A percentile compares a stretch with the other conserved stretches of the same genome.
Evolutionary conservation across 2,888 invertebrate species (phyloP).

Genomic region (Drosophila stalkeri): DNA sequence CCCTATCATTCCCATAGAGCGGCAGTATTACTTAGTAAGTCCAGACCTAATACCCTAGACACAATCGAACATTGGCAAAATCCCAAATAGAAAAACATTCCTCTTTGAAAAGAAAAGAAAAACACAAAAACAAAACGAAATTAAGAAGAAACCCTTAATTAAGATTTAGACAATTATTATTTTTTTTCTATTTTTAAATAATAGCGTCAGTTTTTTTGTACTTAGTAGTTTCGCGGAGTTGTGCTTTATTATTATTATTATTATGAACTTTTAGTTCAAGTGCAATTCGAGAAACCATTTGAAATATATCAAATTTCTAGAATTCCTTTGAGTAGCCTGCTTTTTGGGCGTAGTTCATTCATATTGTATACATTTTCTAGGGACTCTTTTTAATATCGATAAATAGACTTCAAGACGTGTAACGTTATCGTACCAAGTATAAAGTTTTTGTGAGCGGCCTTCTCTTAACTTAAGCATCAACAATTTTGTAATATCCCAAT

Average conservation of each 20-base stretch:
- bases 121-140: background rate
- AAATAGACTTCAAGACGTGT: conserved; percentile 51
- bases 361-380: conserved; percentile 1
- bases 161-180: conserved; percentile 43
- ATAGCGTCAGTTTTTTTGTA: conserved; percentile 34
- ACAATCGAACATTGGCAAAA: conserved; percentile 12
- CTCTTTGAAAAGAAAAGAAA: conserved; percentile 28
- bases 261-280: conserved; percentile 15
- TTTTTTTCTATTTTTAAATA: conserved; percentile 10
- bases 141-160: conserved; percentile 29
- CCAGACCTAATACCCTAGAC: conserved; percentile 12
- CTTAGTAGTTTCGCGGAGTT: conserved; percentile 46
- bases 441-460: conserved; percentile 33
- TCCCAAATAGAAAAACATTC: conserved; percentile 36
- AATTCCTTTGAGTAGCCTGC: background rate
- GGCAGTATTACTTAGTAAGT: conserved; percentile 78
- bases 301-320: background rate
- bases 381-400: conserved; percentile 6
- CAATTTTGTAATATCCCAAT: conserved; percentile 7
- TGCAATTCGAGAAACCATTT: conserved; percentile 26
- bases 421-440: conserved; percentile 60
- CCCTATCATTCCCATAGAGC: conserved; percentile 38
- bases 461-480: conserved; percentile 29
- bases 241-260: conserved; percentile 30
- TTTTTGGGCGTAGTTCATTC: background rate